phyloP scores from a whole-genome alignment of 2,113 vertebrate species.

The Dicerorhinus sumatrensis region DNA sequence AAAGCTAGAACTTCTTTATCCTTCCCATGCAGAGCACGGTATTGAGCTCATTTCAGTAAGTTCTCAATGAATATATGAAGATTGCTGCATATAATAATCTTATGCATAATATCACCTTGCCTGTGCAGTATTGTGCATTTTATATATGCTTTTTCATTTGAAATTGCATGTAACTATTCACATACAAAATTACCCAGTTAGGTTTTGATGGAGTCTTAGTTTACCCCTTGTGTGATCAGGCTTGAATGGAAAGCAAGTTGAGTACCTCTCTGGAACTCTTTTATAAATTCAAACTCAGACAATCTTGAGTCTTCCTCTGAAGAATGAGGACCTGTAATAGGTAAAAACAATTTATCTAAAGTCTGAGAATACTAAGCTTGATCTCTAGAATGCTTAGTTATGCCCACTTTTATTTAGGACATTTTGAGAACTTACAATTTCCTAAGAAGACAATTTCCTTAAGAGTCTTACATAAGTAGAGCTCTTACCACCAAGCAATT shows the following conservation, averaged over 20 bases:
- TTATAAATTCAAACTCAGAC: neutral
- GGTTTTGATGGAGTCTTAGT: neutral
- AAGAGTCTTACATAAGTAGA: conserved; percentile 33
- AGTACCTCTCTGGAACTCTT: neutral
- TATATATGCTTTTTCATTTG: neutral
- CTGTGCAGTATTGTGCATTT: neutral
- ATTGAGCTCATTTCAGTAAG: neutral
- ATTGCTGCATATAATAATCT: neutral
- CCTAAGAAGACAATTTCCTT: conserved; percentile 53
- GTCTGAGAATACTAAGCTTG: neutral
- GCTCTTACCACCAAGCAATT: conserved; percentile 50
- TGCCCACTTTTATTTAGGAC: conserved; percentile 48
- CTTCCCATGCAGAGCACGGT: neutral
- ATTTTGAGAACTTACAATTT: conserved; percentile 63
- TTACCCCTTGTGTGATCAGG: neutral
- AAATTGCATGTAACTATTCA: neutral
- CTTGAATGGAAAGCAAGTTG: neutral
- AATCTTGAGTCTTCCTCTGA: neutral
- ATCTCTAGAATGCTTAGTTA: neutral
- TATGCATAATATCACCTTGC: neutral
- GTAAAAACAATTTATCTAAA: neutral
- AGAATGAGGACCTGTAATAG: neutral
- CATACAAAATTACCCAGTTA: neutral
- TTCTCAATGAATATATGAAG: neutral
- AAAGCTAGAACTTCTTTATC: neutral